Conservation (phyloP, 2,113 vertebrate species). For the Chloropsis cyanopogon region DNA sequence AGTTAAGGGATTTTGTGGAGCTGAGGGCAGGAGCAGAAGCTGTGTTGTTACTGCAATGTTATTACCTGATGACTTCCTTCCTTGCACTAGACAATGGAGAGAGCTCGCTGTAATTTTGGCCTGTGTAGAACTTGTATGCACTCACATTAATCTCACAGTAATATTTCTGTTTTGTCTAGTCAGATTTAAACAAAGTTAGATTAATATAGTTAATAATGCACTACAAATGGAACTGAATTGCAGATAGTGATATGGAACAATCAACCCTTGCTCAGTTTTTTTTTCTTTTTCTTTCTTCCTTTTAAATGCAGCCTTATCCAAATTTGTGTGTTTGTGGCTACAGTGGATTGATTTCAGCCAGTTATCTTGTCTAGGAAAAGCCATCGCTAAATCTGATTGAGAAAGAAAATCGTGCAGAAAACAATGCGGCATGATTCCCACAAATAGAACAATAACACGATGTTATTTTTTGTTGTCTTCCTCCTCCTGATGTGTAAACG, state of each 20-base stretch:
- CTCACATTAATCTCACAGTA: not conserved
- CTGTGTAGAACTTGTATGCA: not conserved
- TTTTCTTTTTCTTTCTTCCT: not conserved
- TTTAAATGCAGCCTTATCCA: not conserved
- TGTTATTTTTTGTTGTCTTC: not conserved
- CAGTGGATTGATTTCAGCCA: not conserved
- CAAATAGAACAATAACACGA: not conserved
- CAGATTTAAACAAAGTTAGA: not conserved
- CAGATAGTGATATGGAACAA: constrained; percentile 7
- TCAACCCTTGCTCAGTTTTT: not conserved
- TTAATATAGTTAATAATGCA: constrained; percentile 44
- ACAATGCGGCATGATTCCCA: not conserved
- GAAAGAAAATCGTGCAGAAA: not conserved
- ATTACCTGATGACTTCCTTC: not conserved
- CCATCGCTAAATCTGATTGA: not conserved
- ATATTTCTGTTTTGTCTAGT: not conserved
- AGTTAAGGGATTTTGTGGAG: not conserved
- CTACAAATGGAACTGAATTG: constrained; percentile 18
- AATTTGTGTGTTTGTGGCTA: not conserved
- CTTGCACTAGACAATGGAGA: not conserved
- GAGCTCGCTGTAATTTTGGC: not conserved
- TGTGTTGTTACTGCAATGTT: not conserved
- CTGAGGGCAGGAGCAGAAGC: not conserved
- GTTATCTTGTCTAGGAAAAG: not conserved
- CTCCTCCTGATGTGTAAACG: not conserved